Conservation (phyloP, 2,113 vertebrate species). For the Gymnogyps californianus region DNA sequence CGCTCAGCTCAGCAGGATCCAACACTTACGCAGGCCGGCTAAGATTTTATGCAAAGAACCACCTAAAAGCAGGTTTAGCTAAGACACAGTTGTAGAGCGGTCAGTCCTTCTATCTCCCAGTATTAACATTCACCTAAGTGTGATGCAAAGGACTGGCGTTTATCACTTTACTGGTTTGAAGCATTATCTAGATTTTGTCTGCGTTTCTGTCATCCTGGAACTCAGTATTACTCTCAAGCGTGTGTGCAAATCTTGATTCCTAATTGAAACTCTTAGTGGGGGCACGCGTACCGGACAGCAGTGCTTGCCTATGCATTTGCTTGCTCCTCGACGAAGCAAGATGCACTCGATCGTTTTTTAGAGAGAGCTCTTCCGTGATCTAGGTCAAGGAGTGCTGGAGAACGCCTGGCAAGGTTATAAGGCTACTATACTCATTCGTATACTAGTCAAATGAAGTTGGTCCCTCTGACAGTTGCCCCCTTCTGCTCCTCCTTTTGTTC, state of each 20-base stretch:
- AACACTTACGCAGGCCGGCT: constrained; percentile 85
- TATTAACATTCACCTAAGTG: neutral
- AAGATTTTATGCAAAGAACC: neutral
- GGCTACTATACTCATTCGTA: constrained; percentile 72
- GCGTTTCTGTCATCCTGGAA: neutral
- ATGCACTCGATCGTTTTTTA: neutral
- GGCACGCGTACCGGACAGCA: too few species aligned
- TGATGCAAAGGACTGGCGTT: neutral
- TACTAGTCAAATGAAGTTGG: too few species aligned
- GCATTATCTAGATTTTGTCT: neutral
- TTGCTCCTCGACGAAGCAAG: too few species aligned
- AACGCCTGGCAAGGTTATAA: constrained; percentile 82
- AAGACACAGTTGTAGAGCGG: neutral
- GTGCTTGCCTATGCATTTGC: neutral
- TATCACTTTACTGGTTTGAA: neutral
- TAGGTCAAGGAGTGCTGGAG: constrained; percentile 79
- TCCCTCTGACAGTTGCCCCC: too few species aligned
- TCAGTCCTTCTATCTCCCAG: neutral
- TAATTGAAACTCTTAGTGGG: neutral
- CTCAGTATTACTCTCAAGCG: neutral
- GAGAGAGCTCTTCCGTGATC: constrained; percentile 76
- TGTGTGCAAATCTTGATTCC: neutral
- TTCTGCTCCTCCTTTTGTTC: too few species aligned
- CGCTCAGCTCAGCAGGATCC: too few species aligned
- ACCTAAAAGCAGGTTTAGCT: neutral